Percentiles rank a stretch among this genome's conserved stretches.
Conservation (phyloP, 2,113 vertebrate species). For the Carettochelys insculpta region DNA sequence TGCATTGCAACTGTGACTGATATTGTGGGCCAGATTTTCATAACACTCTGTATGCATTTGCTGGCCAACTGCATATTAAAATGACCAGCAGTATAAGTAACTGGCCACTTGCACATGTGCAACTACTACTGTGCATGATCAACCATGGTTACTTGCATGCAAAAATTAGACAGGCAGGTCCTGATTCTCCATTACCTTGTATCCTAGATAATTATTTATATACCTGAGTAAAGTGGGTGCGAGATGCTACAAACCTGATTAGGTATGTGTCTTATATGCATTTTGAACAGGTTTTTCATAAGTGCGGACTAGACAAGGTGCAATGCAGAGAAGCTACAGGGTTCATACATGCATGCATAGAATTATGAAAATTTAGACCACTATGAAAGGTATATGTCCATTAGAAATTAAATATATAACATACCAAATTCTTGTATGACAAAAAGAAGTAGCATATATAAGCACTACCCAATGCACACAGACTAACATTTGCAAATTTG, state of each 20-base stretch:
- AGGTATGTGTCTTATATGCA: neutral
- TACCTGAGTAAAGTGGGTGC: neutral
- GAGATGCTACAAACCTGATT: neutral
- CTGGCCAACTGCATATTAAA: conserved; percentile 37
- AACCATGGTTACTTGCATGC: neutral
- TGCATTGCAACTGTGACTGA: neutral
- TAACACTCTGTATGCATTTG: neutral
- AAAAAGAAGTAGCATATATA: conserved; percentile 14
- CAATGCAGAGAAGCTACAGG: neutral
- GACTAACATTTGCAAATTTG: neutral
- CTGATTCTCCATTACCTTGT: neutral
- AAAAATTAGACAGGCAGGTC: conserved; percentile 6
- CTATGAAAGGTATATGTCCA: neutral
- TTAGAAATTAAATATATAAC: neutral
- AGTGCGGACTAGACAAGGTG: neutral
- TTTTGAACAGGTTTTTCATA: neutral
- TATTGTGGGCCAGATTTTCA: conserved; percentile 12
- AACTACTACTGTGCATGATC: neutral
- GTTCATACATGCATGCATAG: neutral
- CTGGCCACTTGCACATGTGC: neutral
- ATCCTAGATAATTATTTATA: neutral
- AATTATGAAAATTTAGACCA: neutral
- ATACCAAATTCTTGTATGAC: neutral
- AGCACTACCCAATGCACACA: neutral
- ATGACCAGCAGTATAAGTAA: neutral